Conservation (phyloP, 2,888 invertebrate species). For the Trypoxylon attenuatum region DNA sequence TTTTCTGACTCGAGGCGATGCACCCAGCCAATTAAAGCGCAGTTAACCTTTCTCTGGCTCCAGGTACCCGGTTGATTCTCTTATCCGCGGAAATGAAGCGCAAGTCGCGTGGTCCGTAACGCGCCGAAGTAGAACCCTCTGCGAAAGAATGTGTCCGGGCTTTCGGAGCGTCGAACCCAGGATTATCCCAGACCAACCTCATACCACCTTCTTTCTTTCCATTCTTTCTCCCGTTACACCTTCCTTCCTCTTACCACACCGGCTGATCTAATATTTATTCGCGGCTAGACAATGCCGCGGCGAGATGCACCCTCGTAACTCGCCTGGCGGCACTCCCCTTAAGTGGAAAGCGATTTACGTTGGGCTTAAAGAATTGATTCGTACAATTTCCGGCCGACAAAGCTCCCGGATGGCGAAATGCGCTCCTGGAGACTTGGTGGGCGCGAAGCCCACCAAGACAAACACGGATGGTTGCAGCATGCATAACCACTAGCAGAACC, state of each 20-base stretch:
- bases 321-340: not conserved
- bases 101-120: constrained; percentile 38
- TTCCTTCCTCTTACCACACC: constrained; percentile 14
- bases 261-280: constrained; percentile 41
- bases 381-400: too few relatives aligned
- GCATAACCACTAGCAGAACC: not conserved
- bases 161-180: constrained; percentile 43
- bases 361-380: not conserved
- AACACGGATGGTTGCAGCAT: too few relatives aligned
- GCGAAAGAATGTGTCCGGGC: constrained; percentile 32
- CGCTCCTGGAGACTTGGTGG: too few relatives aligned
- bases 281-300: constrained; percentile 19
- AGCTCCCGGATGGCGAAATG: too few relatives aligned
- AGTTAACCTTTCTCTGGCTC: constrained; percentile 50
- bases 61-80: constrained; percentile 44
- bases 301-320: constrained; percentile 14
- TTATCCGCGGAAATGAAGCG: constrained; percentile 47
- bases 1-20: constrained; percentile 54
- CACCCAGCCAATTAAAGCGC: constrained; percentile 55
- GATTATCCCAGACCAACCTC: constrained; percentile 25
- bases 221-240: constrained; percentile 13
- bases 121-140: constrained; percentile 38
- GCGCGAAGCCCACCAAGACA: too few relatives aligned
- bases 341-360: not conserved
- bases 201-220: not conserved